Evolutionary conservation across 2,113 vertebrate species (phyloP).

Genomic region (Macquaria ambigua): DNA sequence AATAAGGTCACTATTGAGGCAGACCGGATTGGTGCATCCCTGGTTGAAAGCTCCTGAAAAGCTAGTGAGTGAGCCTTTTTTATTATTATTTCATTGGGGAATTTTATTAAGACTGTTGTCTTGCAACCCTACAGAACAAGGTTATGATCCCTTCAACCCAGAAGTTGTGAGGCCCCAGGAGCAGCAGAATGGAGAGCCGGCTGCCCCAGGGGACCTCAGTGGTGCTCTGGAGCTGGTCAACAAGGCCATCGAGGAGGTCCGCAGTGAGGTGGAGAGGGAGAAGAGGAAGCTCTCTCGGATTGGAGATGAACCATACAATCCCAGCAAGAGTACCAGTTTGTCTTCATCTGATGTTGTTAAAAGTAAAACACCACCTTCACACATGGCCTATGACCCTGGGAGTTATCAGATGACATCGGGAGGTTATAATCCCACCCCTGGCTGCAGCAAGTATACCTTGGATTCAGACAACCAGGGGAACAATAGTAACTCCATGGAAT

Average conservation of each 20-base stretch:
- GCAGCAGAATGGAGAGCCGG: constrained; percentile 83
- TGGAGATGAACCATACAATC: constrained; percentile 85
- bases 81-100: not conserved
- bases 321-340: constrained; percentile 46
- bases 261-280: constrained; percentile 92
- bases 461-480: constrained; percentile 78
- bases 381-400: constrained; percentile 84
- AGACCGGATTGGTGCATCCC: not conserved
- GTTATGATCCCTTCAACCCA: constrained; percentile 95
- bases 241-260: constrained; percentile 93
- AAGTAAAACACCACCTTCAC: constrained; percentile 47
- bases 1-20: not conserved
- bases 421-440: constrained; percentile 92
- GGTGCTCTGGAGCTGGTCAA: constrained; percentile 93
- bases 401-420: constrained; percentile 83
- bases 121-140: constrained; percentile 83
- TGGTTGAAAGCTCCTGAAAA: not conserved
- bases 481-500: constrained; percentile 88
- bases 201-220: constrained; percentile 75
- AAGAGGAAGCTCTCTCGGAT: constrained; percentile 90
- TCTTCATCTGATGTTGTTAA: constrained; percentile 42
- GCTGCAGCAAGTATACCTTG: constrained; percentile 92
- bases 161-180: constrained; percentile 86
- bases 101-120: not conserved
- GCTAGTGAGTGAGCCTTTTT: not conserved